Conservation (phyloP, 2,797 vertebrate species). For the Acanthis flammea region DNA sequence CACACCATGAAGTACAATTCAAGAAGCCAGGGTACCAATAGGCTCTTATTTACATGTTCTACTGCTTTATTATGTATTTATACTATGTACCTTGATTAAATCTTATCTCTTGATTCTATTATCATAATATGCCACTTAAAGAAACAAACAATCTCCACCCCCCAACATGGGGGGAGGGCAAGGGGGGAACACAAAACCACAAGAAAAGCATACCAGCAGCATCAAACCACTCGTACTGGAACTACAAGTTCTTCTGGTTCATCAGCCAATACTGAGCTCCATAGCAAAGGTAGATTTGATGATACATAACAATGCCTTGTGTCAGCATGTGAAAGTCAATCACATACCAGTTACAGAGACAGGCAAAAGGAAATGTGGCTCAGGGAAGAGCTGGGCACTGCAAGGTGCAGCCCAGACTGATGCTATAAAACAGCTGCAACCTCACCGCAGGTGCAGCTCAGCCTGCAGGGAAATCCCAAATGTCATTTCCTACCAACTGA, state of each 20-base stretch:
- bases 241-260: slow-evolving; percentile 48
- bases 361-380: neutral
- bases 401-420: neutral
- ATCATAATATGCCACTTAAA: slow-evolving; percentile 52
- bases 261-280: neutral
- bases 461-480: neutral
- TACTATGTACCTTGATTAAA: slow-evolving; percentile 45
- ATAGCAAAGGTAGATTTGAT: neutral
- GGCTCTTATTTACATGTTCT: slow-evolving; percentile 29
- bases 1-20: neutral
- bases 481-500: neutral
- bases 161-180: neutral
- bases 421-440: neutral
- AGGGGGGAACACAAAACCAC: slow-evolving; percentile 6
- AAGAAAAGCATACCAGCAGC: slow-evolving; percentile 45
- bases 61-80: slow-evolving; percentile 49
- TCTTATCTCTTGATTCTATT: slow-evolving; percentile 57
- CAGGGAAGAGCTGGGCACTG: neutral
- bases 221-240: slow-evolving; percentile 33
- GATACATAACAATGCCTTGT: neutral
- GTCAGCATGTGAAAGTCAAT: slow-evolving; percentile 24
- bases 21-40: slow-evolving; percentile 4
- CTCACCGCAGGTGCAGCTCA: neutral
- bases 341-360: neutral
- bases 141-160: slow-evolving; percentile 51